Evolutionary conservation across 1,140 invertebrate genomes (phyloP).

Genomic region (Brachystomella parvula): DNA sequence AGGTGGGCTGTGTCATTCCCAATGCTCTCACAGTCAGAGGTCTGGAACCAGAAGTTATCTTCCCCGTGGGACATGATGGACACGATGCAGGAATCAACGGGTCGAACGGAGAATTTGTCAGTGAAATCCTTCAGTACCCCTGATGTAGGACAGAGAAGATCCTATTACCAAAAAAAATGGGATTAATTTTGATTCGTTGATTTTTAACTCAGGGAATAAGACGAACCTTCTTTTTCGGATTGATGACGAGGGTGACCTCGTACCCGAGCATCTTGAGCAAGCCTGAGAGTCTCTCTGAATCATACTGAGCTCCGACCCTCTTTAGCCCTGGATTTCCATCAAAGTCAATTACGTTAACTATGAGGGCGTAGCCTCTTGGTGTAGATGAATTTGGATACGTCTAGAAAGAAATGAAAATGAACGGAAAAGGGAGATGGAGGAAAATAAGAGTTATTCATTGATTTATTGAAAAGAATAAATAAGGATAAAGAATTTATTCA

Average conservation of each 20-base stretch:
- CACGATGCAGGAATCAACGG: conserved; percentile 12
- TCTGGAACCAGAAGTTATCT: conserved; percentile 10
- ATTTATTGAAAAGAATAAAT: conserved; percentile 3
- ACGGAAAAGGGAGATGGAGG: background rate
- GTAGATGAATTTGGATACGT: background rate
- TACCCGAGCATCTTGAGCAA: background rate
- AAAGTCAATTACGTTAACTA: conserved; percentile 15
- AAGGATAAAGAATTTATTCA: too few species aligned
- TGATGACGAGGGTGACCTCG: background rate
- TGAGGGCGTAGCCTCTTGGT: conserved; percentile 7
- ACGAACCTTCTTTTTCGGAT: conserved; percentile 12
- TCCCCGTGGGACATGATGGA: conserved; percentile 7
- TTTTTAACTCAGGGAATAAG: background rate
- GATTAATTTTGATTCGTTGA: background rate
- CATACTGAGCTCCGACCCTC: conserved; percentile 7
- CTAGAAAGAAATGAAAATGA: conserved; percentile 2
- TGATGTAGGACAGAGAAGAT: background rate
- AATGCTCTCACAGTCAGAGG: conserved; percentile 16
- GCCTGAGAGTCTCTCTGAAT: background rate
- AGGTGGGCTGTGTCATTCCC: background rate
- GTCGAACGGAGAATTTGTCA: background rate
- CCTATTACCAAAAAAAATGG: background rate
- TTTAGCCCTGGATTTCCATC: conserved; percentile 14
- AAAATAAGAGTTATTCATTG: background rate
- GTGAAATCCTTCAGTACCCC: conserved; percentile 15